Evolutionary conservation across 2,888 invertebrate genomes (phyloP).

Genomic region (Calameuta idolon): DNA sequence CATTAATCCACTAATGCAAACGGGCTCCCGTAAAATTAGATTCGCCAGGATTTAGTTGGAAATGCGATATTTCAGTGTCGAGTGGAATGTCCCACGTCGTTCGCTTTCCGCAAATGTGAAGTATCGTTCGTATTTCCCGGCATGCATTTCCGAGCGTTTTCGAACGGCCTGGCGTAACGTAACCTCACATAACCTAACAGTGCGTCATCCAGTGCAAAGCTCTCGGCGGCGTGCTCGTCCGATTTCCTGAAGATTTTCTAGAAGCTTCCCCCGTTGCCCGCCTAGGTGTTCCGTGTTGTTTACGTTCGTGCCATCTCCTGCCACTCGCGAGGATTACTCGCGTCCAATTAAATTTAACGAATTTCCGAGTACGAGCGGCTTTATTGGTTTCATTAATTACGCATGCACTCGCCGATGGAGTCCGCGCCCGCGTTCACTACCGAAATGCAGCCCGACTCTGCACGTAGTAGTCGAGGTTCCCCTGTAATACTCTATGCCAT

Average conservation of each 20-base stretch:
- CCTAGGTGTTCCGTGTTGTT: not conserved
- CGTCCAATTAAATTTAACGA: conserved; percentile 66
- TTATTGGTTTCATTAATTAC: conserved; percentile 65
- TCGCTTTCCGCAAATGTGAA: not conserved
- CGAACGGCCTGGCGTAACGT: not conserved
- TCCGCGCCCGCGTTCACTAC: conserved; percentile 6
- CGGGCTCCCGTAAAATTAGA: conserved; percentile 59
- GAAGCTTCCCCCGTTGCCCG: not conserved
- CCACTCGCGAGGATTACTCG: conserved; percentile 49
- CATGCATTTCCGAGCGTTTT: not conserved
- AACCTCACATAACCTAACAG: not conserved
- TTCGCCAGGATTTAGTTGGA: conserved; percentile 56
- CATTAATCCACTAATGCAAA: conserved; percentile 63
- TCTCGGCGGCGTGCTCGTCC: not conserved
- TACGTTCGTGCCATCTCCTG: not conserved
- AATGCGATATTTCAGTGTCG: conserved; percentile 54
- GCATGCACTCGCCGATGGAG: conserved; percentile 43
- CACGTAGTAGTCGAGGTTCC: not conserved
- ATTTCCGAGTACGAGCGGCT: conserved; percentile 54
- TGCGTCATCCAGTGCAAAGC: not conserved
- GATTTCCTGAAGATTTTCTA: not conserved
- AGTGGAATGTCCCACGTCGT: conserved; percentile 33
- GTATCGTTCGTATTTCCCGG: not conserved
- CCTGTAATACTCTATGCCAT: not conserved
- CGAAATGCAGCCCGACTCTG: conserved; percentile 10